Base-by-base conservation (phyloP, 1,140 invertebrate species). In the Drosophila elegans region DNA sequence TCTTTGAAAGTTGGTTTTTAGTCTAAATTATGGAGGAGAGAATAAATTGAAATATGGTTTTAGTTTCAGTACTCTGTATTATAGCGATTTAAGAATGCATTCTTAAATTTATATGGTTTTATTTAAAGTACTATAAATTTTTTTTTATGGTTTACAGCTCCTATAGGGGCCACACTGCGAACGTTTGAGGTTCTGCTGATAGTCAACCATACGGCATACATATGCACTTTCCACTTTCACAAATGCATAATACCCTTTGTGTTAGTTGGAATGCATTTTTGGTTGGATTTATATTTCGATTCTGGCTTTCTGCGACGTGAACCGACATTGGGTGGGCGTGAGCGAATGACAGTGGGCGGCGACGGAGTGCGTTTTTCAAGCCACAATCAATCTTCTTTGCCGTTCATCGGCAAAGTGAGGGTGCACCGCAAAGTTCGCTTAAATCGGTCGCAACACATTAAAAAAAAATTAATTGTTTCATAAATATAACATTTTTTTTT, bases 281-380 rank as follows among this genome's bases (percentile, higher is more conserved):
- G 44, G 16, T 11, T 5, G 12, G 44, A 46, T 46, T 51, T 13
- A 51, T 4, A 32, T 51, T 51, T 51, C 29, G 3, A 34, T 49
- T 46, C 44, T 2, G 27, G 1, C n/a, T 13, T n/a, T 13, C 48
- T 49, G n/a, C n/a, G 27, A 34, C n/a, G 29, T 7, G 9, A n/a
- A 32, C 7, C 27, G 7, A 16, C 48, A 51, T 51, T 34, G 4
- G 27, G 48, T 34, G 48, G 48, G 48, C 48, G 48, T 51, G 48
- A 9, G 27, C 7, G 9, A 34, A 34, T 16, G 48, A 32, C n/a
- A 16, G 48, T 51, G 48, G 48, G 48, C 27, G 48, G 27, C 1
- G 3, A 32, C 48, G 6, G 2, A 49, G 48, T 34, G 29, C 27
- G 32, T 34, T 34, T 34, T 44, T 16, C 42, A 7, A 44, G 6